A percentile compares a stretch with the other conserved stretches of the same genome.
Conservation (phyloP, 2,113 vertebrate genomes). For the Chaenogobius annularis region DNA sequence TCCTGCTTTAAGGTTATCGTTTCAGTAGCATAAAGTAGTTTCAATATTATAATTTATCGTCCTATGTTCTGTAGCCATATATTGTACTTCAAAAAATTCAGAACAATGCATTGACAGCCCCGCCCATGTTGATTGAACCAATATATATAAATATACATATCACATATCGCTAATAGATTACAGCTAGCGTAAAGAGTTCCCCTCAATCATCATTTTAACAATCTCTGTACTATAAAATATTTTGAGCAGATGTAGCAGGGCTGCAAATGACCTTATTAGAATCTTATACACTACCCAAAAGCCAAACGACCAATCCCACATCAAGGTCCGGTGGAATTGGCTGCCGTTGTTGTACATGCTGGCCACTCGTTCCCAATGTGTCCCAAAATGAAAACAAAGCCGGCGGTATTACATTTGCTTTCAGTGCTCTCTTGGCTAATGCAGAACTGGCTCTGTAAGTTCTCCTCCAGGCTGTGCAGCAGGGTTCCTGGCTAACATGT, state of each 20-base stretch:
- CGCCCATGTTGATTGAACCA: background rate
- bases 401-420: background rate
- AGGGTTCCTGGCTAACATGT: background rate
- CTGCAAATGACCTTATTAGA: background rate
- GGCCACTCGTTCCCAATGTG: background rate
- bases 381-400: background rate
- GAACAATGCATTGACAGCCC: too few species aligned
- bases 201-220: background rate
- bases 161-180: background rate
- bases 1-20: too few species aligned
- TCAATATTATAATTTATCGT: too few species aligned
- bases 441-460: background rate
- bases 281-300: background rate
- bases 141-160: background rate
- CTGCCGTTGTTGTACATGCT: background rate
- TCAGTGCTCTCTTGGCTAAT: background rate
- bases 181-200: background rate
- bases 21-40: too few species aligned
- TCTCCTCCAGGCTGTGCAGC: background rate
- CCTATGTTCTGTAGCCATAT: too few species aligned
- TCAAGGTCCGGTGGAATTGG: background rate
- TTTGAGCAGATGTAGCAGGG: background rate
- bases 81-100: too few species aligned
- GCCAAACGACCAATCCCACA: background rate
- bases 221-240: background rate